A percentile compares a stretch with the other conserved stretches of the same genome.
phyloP scores from a whole-genome alignment of 2,797 vertebrate species.

The Chrysocyon brachyurus region DNA sequence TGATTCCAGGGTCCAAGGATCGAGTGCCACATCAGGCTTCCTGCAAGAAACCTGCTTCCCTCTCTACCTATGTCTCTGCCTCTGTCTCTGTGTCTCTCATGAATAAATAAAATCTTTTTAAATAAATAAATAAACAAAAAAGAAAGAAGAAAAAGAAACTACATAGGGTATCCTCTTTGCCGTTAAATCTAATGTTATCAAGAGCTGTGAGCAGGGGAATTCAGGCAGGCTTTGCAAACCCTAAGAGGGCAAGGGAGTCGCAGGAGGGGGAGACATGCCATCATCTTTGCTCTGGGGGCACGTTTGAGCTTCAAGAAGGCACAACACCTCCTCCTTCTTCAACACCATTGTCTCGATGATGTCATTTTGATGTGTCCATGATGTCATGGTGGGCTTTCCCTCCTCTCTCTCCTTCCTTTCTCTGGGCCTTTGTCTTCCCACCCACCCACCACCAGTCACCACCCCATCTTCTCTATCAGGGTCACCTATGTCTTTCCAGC shows the following conservation, averaged over 20 bases:
- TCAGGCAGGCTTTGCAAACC: not conserved
- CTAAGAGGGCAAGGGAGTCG: accelerated
- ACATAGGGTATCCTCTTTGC: not conserved
- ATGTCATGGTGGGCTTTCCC: not conserved
- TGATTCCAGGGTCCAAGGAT: too few relatives aligned
- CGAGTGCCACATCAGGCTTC: too few relatives aligned
- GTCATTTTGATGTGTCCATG: not conserved
- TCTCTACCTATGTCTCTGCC: not conserved
- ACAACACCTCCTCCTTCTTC: not conserved
- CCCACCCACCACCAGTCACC: not conserved
- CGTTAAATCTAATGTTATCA: not conserved
- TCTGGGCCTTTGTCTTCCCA: not conserved
- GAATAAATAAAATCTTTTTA: not conserved
- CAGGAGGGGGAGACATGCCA: not conserved
- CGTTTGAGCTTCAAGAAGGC: too few relatives aligned
- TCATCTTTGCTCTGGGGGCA: not conserved
- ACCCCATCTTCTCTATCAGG: not conserved
- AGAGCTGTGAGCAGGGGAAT: not conserved
- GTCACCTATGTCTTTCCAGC: not conserved
- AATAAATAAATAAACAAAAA: too few relatives aligned
- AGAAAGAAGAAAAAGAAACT: not conserved
- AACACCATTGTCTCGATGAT: not conserved
- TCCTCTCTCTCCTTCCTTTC: not conserved
- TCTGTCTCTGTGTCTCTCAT: not conserved
- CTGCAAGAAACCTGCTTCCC: too few relatives aligned